Evolutionary conservation across 2,888 invertebrate genomes (phyloP).

Genomic region (Lasioglossum vierecki): DNA sequence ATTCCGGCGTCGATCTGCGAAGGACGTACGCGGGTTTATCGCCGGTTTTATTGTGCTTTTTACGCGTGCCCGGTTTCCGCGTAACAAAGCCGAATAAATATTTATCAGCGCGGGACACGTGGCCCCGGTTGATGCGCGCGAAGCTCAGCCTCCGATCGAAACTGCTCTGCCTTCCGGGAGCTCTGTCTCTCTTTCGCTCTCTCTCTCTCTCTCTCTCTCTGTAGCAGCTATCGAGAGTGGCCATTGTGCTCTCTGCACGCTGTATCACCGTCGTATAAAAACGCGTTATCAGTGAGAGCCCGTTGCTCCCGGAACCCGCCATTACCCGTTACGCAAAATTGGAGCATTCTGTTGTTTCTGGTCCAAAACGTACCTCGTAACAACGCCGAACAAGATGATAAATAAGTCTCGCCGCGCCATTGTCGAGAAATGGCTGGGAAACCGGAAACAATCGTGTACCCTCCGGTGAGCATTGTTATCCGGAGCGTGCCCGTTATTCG

Average conservation of each 20-base stretch:
- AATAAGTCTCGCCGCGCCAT: slow-evolving; percentile 11
- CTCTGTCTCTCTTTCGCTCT: not conserved
- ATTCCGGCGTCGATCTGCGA: slow-evolving; percentile 18
- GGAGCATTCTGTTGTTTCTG: not conserved
- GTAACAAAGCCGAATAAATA: slow-evolving; percentile 44
- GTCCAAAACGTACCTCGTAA: not conserved
- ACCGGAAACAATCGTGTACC: not conserved
- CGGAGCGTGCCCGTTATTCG: not conserved
- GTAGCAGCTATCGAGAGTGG: not conserved
- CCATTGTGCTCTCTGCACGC: not conserved
- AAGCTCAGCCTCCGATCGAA: not conserved
- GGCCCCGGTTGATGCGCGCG: not conserved
- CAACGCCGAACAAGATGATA: not conserved
- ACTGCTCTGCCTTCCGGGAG: not conserved
- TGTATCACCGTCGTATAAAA: not conserved
- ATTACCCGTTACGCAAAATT: not conserved
- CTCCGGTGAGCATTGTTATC: not conserved
- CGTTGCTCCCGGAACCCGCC: not conserved
- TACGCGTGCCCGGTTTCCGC: slow-evolving; percentile 18
- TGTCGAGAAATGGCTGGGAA: not conserved
- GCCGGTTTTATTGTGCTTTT: slow-evolving; percentile 31
- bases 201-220: not conserved
- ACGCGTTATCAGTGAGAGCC: not conserved
- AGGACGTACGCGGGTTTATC: slow-evolving; percentile 29
- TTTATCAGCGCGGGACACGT: slow-evolving; percentile 36